Evolutionary conservation across 2,888 invertebrate species (phyloP).

Genomic region (Melanotus villosus): DNA sequence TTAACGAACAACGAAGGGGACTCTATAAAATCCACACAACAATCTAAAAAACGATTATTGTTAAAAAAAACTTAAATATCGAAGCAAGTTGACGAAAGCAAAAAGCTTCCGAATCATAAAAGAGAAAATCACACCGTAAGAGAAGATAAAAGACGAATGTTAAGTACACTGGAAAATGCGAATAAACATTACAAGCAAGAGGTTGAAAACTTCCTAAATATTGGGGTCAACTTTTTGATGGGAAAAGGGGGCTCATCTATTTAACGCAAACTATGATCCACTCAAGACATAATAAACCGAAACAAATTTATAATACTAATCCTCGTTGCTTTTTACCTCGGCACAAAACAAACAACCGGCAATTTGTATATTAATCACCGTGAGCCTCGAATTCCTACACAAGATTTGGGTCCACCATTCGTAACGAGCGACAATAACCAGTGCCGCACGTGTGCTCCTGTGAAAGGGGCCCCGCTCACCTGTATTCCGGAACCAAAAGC

Average conservation of each 20-base stretch:
- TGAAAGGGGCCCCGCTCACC: conserved; percentile 48
- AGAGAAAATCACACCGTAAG: too few species aligned
- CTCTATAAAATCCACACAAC: too few species aligned
- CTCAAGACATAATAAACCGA: conserved; percentile 40
- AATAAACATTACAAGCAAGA: too few species aligned
- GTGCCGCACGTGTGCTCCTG: conserved; percentile 7
- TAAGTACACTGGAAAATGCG: too few species aligned
- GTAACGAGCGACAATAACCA: conserved; percentile 27
- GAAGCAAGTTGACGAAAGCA: too few species aligned
- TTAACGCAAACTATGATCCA: conserved; percentile 14
- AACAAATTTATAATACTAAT: conserved; percentile 51
- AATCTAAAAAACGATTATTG: too few species aligned
- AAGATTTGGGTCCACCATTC: conserved; percentile 33
- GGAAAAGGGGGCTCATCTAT: not conserved
- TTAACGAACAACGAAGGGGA: too few species aligned
- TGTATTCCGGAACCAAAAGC: conserved; percentile 50
- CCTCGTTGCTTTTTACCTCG: conserved; percentile 42
- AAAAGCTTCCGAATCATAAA: too few species aligned
- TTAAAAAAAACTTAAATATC: too few species aligned
- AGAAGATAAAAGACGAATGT: too few species aligned
- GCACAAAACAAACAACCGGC: conserved; percentile 47
- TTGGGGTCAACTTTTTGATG: too few species aligned
- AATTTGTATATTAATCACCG: conserved; percentile 50
- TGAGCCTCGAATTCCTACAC: conserved; percentile 39
- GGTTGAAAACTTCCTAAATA: too few species aligned